phyloP scores from a whole-genome alignment of 2,888 invertebrate species.

The Apamea sordens region DNA sequence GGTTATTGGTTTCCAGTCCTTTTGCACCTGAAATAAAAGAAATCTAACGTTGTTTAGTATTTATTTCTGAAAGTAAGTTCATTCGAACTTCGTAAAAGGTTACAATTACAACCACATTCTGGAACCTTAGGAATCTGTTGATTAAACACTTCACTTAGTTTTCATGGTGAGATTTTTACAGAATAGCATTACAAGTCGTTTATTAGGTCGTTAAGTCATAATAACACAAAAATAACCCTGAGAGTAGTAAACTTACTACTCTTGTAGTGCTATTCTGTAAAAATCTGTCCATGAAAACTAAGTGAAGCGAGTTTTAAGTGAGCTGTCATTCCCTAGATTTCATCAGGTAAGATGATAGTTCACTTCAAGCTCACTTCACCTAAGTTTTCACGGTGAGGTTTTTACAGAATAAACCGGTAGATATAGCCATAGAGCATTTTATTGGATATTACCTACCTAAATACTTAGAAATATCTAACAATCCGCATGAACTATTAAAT shows the following conservation, averaged over 20 bases:
- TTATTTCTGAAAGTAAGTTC: not conserved
- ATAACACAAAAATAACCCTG: too few species aligned
- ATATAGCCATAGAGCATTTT: not conserved
- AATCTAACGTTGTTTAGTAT: not conserved
- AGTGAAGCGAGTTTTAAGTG: not conserved
- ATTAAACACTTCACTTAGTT: not conserved
- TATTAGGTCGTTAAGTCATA: too few species aligned
- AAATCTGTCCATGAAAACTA: not conserved
- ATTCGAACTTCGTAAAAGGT: not conserved
- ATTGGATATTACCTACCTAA: not conserved
- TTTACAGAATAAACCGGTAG: not conserved
- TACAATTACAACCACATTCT: not conserved
- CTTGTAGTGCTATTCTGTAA: not conserved
- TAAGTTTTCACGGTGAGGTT: not conserved
- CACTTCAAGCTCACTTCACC: not conserved
- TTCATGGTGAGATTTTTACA: too few species aligned
- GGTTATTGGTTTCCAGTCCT: not conserved
- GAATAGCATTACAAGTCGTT: too few species aligned
- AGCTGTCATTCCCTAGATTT: not conserved
- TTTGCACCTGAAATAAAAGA: constrained; percentile 29
- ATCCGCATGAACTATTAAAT: constrained; percentile 3
- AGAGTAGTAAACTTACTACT: too few species aligned
- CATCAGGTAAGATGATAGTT: too few species aligned
- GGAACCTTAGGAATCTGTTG: constrained; percentile 20
- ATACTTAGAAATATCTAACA: constrained; percentile 2